A percentile compares a stretch with the other conserved stretches of the same genome.
phyloP scores from a whole-genome alignment of 2,113 vertebrate genomes.

The Hippocampus abdominalis region DNA sequence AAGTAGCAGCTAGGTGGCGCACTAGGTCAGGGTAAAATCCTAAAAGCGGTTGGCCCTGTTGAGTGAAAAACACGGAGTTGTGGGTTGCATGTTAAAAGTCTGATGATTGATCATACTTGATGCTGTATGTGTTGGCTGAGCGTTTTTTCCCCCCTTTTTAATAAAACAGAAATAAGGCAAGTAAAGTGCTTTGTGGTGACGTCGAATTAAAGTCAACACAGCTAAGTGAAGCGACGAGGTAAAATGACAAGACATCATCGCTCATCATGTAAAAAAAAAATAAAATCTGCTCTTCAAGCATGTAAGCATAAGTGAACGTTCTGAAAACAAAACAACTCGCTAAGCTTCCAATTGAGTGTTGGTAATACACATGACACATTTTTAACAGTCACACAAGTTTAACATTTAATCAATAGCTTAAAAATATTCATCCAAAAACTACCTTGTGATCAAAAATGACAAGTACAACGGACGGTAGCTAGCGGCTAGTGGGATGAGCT shows the following conservation, averaged over 20 bases:
- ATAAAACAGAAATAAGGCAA: conserved; percentile 65
- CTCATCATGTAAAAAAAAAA: not conserved
- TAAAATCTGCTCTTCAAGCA: not conserved
- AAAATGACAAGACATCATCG: conserved; percentile 24
- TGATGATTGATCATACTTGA: conserved; percentile 54
- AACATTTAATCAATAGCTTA: not conserved
- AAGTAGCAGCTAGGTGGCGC: conserved; percentile 65
- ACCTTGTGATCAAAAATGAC: too few relatives aligned
- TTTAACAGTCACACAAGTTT: not conserved
- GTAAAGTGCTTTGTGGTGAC: conserved; percentile 52
- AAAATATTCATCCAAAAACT: too few relatives aligned
- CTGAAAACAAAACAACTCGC: not conserved
- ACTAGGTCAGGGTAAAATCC: conserved; percentile 53
- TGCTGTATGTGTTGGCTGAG: conserved; percentile 63
- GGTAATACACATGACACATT: not conserved
- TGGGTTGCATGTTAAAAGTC: conserved; percentile 58
- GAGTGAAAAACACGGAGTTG: conserved; percentile 43
- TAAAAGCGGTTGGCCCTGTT: conserved; percentile 22
- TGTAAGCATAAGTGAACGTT: not conserved
- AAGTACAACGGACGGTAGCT: too few relatives aligned
- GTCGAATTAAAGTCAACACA: conserved; percentile 47
- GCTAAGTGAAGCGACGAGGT: conserved; percentile 36
- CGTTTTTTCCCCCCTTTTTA: conserved; percentile 50
- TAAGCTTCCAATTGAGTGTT: not conserved
- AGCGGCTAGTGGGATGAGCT: too few relatives aligned